Evolutionary conservation across 2,797 vertebrate species (phyloP).

Genomic region (Kryptopterus vitreolus): DNA sequence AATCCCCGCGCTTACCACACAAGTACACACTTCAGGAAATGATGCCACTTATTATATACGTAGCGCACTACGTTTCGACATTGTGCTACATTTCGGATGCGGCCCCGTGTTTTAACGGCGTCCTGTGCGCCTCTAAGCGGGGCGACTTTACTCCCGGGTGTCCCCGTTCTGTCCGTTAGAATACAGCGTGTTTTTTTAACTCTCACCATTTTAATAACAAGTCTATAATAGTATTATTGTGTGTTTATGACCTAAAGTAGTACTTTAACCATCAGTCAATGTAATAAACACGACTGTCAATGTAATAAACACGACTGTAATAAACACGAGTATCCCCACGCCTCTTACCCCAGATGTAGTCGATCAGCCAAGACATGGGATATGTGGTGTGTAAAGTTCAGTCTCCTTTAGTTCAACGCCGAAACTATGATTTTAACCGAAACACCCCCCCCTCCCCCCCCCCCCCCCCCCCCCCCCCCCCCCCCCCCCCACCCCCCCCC

Average conservation of each 20-base stretch:
- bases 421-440: background rate
- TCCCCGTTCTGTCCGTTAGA: background rate
- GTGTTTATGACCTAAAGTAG: background rate
- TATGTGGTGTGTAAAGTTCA: constrained; percentile 2
- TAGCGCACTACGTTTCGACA: background rate
- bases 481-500: too few species aligned
- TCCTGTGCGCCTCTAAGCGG: background rate
- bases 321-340: background rate
- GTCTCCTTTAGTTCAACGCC: background rate
- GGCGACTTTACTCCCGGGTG: background rate
- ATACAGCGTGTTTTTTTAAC: background rate
- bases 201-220: background rate
- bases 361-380: constrained; percentile 21
- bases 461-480: too few species aligned
- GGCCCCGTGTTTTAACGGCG: background rate
- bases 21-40: background rate
- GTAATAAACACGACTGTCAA: background rate
- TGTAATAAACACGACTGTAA: background rate
- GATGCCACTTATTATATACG: background rate
- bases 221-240: background rate
- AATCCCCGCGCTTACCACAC: background rate
- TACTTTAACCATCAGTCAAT: background rate
- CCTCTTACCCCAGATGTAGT: constrained; percentile 25
- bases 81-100: background rate
- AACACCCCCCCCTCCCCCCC: too few species aligned